phyloP scores from a whole-genome alignment of 2,888 invertebrate genomes.

The Petrolisthes cinctipes region DNA sequence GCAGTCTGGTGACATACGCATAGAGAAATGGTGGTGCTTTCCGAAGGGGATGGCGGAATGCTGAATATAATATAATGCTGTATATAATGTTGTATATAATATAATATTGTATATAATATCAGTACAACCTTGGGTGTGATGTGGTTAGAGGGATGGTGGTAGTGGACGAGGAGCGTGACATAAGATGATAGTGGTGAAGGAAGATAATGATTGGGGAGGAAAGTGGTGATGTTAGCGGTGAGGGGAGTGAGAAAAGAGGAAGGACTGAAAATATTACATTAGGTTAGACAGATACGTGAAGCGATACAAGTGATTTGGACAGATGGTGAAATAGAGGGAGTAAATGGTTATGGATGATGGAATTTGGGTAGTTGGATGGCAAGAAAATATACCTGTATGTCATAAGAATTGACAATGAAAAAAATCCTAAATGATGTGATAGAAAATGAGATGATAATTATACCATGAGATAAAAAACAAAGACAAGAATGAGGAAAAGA shows the following conservation, averaged over 20 bases:
- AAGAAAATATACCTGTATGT: neutral
- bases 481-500: neutral
- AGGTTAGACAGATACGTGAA: neutral
- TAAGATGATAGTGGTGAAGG: too few relatives aligned
- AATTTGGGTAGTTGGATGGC: neutral
- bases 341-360: neutral
- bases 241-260: neutral
- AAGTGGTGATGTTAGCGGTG: neutral
- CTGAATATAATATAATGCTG: too few relatives aligned
- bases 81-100: too few relatives aligned
- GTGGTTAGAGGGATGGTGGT: neutral
- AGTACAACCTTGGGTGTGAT: too few relatives aligned
- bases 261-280: neutral
- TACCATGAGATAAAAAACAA: neutral
- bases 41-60: too few relatives aligned
- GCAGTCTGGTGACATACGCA: too few relatives aligned
- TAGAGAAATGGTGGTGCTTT: too few relatives aligned
- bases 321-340: neutral
- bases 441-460: too few relatives aligned
- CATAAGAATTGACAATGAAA: too few relatives aligned
- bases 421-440: too few relatives aligned
- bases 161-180: neutral
- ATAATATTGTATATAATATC: too few relatives aligned
- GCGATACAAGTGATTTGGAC: neutral
- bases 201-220: neutral